Evolutionary conservation across 64 coral and sea anemone genomes (phyloP), one percentile per base, ranked within the genome.

Genomic region (Hydrozoanthus tunicans): DNA sequence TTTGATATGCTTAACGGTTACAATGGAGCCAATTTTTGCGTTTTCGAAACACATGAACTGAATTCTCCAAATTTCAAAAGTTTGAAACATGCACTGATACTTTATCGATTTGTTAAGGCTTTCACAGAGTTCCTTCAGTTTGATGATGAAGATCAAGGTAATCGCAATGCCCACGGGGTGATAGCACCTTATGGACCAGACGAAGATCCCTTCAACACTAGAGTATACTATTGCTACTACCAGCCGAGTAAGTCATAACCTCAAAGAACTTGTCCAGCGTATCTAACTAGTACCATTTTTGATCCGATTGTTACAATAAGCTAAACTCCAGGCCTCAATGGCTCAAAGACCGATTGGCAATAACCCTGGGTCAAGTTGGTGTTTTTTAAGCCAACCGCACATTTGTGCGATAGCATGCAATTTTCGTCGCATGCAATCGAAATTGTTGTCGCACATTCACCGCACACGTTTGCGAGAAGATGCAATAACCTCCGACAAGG

Each of bases 131-230:
- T 91, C 70, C 77, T 93, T 14, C 82, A 91, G 11, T 96, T 96
- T 81, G 95, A 96, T 64, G 95, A 96, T 89, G 95, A 96, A 72
- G 95, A 96, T 70, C 95, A 94, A 77, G 92, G 76, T 43, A 96
- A 96, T 64, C 56, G 76, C 11, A 94, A 96, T 89, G 59, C 57
- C 7, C 90, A 89, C 59, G 86, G 92, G n/a, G 6, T 12, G 23
- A 63, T 94, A 89, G 81, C 92, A 15, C 95, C 95, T 6, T 96
- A 91, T 76, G 95, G 95, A 56, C 58, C 85, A 3, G 68, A 54
- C 63, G 83, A 94, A 55, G 95, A 96, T 79, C 82, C 76, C 9
- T 96, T 91, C 63, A 96, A 96, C 83, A 96, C 90, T 24, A 83
- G 90, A 77, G 59, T 96, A 70, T 96, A 96, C 69, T 96, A 92